phyloP scores from a whole-genome alignment of 2,113 vertebrate species.

The Uria lomvia region DNA sequence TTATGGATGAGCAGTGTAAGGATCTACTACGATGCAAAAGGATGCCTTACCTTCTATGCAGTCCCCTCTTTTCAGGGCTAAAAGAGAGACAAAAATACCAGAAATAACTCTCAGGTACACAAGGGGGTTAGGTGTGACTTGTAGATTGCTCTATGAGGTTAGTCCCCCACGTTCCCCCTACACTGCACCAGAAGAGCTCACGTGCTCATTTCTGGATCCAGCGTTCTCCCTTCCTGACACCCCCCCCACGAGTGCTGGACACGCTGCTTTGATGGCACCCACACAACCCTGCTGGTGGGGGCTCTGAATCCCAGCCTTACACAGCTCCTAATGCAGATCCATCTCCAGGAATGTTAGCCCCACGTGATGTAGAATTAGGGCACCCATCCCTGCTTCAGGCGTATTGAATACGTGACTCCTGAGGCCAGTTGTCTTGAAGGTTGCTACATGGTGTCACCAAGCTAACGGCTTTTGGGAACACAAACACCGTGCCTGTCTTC shows the following conservation, averaged over 20 bases:
- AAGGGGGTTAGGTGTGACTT: neutral
- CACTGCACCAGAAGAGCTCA: neutral
- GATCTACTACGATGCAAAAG: neutral
- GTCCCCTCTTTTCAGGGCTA: neutral
- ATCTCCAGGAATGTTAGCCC: neutral
- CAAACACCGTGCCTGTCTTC: neutral
- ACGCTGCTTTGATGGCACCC: neutral
- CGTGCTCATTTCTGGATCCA: accelerated
- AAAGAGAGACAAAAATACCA: neutral
- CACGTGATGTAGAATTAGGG: neutral
- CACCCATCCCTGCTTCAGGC: neutral
- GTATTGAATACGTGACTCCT: accelerated
- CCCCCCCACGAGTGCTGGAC: neutral
- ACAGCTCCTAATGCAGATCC: accelerated
- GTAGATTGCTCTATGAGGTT: neutral
- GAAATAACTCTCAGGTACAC: neutral
- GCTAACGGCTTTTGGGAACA: neutral
- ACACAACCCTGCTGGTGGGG: accelerated
- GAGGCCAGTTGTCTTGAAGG: neutral
- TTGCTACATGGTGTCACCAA: neutral
- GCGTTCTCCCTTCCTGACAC: neutral
- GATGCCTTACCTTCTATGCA: neutral
- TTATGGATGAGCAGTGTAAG: neutral
- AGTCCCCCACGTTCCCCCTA: accelerated
- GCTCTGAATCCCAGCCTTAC: neutral